phyloP scores from a whole-genome alignment of 1,140 invertebrate genomes.

The Euschistus heros region DNA sequence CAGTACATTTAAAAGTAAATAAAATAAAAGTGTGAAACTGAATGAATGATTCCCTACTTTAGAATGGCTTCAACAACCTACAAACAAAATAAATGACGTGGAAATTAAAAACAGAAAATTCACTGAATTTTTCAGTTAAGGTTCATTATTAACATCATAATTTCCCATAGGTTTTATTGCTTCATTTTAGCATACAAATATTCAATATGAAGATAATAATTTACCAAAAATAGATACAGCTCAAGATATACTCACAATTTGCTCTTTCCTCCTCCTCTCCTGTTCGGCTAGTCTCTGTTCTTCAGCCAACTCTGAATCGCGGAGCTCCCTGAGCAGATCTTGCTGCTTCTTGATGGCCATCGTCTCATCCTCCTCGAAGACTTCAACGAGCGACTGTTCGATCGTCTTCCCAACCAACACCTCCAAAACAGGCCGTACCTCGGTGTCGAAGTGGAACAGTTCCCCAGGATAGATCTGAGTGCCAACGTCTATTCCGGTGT shows the following conservation, averaged over 20 bases:
- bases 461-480: constrained; percentile 84
- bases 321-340: constrained; percentile 60
- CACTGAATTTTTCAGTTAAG: too few species aligned
- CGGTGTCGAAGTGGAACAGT: constrained; percentile 81
- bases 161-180: too few species aligned
- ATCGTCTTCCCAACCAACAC: constrained; percentile 77
- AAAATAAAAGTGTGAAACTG: too few species aligned
- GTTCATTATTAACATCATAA: too few species aligned
- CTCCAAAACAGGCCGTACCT: constrained; percentile 78
- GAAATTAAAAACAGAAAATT: too few species aligned
- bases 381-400: constrained; percentile 74
- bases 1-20: too few species aligned
- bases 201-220: too few species aligned
- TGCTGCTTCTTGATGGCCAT: constrained; percentile 62
- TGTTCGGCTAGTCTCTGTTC: constrained; percentile 59
- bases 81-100: too few species aligned
- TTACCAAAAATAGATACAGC: too few species aligned
- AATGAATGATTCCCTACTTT: too few species aligned
- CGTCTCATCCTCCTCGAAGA: constrained; percentile 66
- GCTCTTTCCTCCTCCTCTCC: constrained; percentile 50
- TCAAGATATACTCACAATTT: constrained; percentile 39
- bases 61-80: too few species aligned
- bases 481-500: constrained; percentile 61
- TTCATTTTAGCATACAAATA: too few species aligned
- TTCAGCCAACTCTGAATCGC: constrained; percentile 68